Percentiles rank a stretch among this genome's conserved stretches.
Conservation (phyloP, 2,797 vertebrate genomes). For the Macropus fuliginosus region DNA sequence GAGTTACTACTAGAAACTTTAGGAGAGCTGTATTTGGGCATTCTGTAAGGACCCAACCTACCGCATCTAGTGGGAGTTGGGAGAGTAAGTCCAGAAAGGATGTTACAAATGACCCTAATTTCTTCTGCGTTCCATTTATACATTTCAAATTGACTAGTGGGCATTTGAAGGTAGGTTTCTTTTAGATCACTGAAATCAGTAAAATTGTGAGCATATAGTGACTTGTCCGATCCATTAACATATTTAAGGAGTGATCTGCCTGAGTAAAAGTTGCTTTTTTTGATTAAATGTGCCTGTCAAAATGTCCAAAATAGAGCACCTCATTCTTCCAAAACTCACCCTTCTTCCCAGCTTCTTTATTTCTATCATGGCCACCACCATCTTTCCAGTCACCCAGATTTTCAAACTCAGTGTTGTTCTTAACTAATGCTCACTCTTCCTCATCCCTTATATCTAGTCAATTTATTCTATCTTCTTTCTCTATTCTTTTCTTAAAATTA, state of each 20-base stretch:
- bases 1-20: background rate
- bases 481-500: background rate
- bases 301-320: background rate
- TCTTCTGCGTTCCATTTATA: background rate
- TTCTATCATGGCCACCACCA: background rate
- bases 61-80: background rate
- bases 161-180: background rate
- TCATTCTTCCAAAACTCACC: background rate
- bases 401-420: background rate
- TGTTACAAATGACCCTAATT: background rate
- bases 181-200: background rate
- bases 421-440: background rate
- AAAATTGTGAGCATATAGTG: no score
- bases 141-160: background rate
- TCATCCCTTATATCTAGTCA: background rate
- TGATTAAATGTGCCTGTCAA: background rate
- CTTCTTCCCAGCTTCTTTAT: background rate
- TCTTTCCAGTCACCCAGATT: background rate
- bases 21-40: background rate
- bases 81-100: background rate
- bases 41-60: background rate
- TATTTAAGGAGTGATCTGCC: no score
- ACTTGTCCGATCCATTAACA: no score
- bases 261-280: no score
- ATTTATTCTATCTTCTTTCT: background rate